Percentiles rank a stretch among this genome's conserved stretches.
These are phyloP conservation scores for Phyllostomus discolor DNA, from an alignment of 2,113 vertebrate species.

Conservation along the genomic window DNA sequence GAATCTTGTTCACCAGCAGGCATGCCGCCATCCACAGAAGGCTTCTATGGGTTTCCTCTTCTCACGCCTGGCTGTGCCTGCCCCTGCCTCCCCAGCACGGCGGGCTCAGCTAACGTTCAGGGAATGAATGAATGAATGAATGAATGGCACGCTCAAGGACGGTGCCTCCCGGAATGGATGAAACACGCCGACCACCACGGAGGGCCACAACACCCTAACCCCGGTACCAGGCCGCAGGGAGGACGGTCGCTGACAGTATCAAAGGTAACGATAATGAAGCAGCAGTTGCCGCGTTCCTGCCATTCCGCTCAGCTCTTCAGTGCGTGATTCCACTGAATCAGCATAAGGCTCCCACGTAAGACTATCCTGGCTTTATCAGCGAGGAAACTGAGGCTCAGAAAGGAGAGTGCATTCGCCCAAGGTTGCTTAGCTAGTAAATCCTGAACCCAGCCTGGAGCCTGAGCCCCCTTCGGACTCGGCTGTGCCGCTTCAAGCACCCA, in stretches of 20 bases:
- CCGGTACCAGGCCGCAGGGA: not conserved
- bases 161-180: not conserved
- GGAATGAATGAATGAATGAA: not conserved
- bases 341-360: not conserved
- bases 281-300: not conserved
- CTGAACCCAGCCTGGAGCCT: not conserved
- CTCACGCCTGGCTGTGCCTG: not conserved
- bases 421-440: not conserved
- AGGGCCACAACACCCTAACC: not conserved
- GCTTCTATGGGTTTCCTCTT: not conserved
- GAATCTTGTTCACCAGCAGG: not conserved
- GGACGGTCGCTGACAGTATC: not conserved
- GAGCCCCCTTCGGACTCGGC: not conserved
- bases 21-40: not conserved
- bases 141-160: not conserved
- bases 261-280: not conserved
- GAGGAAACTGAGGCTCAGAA: not conserved
- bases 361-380: not conserved
- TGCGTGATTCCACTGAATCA: not conserved
- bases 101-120: not conserved
- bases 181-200: not conserved
- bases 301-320: not conserved
- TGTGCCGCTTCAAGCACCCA: not conserved
- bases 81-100: not conserved
- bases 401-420: not conserved